A percentile compares a stretch with the other conserved stretches of the same genome.
Conservation (phyloP, 2,888 invertebrate genomes). For the Resseliella maxima region DNA sequence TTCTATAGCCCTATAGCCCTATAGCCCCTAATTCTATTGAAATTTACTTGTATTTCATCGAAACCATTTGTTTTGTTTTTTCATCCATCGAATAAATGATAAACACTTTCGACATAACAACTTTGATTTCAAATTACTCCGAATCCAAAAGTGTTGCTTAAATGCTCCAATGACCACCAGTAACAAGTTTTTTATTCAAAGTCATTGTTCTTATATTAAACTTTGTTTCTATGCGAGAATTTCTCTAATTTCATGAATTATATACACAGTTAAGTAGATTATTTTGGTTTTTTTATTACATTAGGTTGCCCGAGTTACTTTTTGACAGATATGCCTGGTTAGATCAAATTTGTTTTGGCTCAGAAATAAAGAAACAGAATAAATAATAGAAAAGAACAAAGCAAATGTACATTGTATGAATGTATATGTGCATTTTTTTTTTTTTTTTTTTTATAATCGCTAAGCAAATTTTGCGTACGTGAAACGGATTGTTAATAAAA, state of each 20-base stretch:
- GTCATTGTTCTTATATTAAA: neutral
- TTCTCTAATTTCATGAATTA: neutral
- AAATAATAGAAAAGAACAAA: constrained; percentile 13
- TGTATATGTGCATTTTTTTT: neutral
- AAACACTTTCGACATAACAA: neutral
- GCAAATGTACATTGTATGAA: neutral
- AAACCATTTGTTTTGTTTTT: neutral
- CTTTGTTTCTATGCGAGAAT: neutral
- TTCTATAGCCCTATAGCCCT: neutral
- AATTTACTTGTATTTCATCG: neutral
- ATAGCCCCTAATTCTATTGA: neutral
- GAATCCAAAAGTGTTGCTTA: neutral
- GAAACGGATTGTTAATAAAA: constrained; percentile 16
- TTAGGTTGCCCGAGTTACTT: neutral
- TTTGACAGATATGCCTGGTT: neutral
- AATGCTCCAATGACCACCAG: constrained; percentile 23
- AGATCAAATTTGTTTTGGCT: neutral
- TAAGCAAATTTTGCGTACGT: neutral
- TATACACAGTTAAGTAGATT: neutral
- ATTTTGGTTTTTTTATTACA: neutral
- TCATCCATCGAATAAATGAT: neutral
- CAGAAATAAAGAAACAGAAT: neutral
- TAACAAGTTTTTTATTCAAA: constrained; percentile 4
- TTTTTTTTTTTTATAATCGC: neutral
- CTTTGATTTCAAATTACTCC: neutral